Base-by-base conservation (phyloP, 2,888 invertebrate genomes). In the Andrena chrysosceles region DNA sequence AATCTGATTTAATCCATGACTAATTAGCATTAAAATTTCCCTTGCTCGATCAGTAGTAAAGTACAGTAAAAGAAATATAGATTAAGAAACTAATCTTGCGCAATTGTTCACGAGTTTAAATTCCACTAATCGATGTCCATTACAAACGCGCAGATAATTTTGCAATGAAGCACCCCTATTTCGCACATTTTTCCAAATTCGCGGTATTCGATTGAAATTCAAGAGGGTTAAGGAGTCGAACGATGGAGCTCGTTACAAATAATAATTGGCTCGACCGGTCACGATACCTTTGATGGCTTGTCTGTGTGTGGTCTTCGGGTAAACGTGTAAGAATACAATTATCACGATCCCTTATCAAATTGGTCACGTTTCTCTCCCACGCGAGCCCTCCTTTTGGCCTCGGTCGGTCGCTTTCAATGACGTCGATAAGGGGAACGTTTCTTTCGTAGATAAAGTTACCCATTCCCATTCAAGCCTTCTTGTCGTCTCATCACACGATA, bases 311-410 rank as follows among this genome's bases (percentile, higher is more conserved):
- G 75, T 72, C 76, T 59, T 70, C 23, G 35, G 31, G 70, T n/a
- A 48, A 63, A 62, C 77, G 80, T 77, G 60, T 71, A 80, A 81
- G 79, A 74, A 85, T 86, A 86, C 77, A 78, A 85, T 85, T 85
- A 80, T 81, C 77, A 59, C 67, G 66, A 81, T 85, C 74, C 71
- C 68, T 86, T 81, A 78, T 78, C 74, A 70, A 62, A 75, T 72
- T 59, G 81, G 84, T 86, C 86, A 86, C 84, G 86, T 83, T 81
- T 77, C 81, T 69, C 85, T 81, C 69, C 78, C 81, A 81, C 85
- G 70, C 69, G 56, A 67, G 23, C 20, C 35, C 72, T 69, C 35
- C 20, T n/a, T 66, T 48, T 66, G 60, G 67, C 35, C 69, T 63
- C 60, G 52, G 20, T 23, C 49, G 56, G 54, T 49, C 26, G 52